Evolutionary conservation across 2,113 vertebrate genomes (phyloP), one percentile per base, ranked within the genome.

Genomic region (Phalacrocorax aristotelis): DNA sequence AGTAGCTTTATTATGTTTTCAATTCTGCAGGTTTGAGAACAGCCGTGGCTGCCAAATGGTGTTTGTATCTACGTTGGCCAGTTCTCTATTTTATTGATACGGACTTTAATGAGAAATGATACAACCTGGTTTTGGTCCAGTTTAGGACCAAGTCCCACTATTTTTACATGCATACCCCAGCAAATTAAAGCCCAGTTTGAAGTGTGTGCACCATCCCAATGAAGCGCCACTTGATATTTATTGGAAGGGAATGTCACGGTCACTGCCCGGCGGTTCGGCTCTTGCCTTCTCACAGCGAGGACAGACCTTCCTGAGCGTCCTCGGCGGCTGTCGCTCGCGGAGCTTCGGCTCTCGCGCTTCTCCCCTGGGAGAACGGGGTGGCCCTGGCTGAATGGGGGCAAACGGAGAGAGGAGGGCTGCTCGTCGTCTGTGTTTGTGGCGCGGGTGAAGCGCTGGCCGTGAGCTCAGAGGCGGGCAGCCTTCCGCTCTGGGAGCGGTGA

Each of bases 181-280:
- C 49, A 83, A 61, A 79, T 85, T 76, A 49, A 83, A 85, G 15
- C 60, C 49, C 27, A 15, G 11, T 68, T 36, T 84, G 69, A 34
- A 36, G 42, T 54, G 2, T 10, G 40, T 88, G 22, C 21, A 79
- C 40, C 40, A n/a, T 92, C 40, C 25, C 34, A 55, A 14, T 48
- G 44, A 68, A 64, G 30, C 52, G 16, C 48, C 16, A 3, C 7
- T 13, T 71, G 38, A 2, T 87, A 20, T 7, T 65, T 72, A 3
- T 48, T 83, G 0, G 5, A 7, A 54, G 55, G 38, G 5, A 36
- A 61, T 22, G 8, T 23, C 49, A 7, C 0, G 0, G 32, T 68
- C 34, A 6, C 65, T 85, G 51, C 46, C 52, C 11, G 5, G 60
- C 42, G 49, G 32, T 62, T 85, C 13, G 52, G 29, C 80, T 79